Conservation (phyloP, 2,797 vertebrate genomes). For the Mallotus villosus region DNA sequence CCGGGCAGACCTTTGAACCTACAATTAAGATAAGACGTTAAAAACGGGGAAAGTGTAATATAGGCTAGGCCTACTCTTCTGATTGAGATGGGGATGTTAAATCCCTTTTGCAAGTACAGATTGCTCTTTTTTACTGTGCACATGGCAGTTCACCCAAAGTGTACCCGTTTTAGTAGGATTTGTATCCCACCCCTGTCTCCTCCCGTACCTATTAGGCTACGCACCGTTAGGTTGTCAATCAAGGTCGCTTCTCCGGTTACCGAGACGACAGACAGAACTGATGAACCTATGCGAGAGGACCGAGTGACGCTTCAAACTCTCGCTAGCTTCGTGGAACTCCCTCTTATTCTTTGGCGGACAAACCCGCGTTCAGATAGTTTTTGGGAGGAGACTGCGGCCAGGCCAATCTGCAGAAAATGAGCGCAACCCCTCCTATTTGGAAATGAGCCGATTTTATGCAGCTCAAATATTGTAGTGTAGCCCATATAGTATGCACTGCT, state of each 20-base stretch:
- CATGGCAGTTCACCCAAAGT: conserved; percentile 17
- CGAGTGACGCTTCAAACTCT: conserved; percentile 4
- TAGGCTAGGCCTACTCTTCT: too few relatives aligned
- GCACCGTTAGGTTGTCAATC: conserved; percentile 48
- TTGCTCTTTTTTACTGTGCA: background rate
- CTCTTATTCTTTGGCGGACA: conserved; percentile 15
- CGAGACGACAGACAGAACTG: conserved; percentile 27
- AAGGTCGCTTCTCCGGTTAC: conserved; percentile 54
- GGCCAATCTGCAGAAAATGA: conserved; percentile 13
- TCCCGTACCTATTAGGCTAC: conserved; percentile 38
- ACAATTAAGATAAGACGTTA: conserved; percentile 19
- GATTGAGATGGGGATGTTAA: background rate
- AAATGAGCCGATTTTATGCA: background rate
- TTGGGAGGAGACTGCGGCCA: conserved; percentile 47
- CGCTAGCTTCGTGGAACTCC: background rate
- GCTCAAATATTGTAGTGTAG: background rate
- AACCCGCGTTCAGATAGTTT: background rate
- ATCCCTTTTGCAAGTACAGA: background rate
- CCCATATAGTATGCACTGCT: background rate
- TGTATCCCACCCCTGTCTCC: conserved; percentile 38
- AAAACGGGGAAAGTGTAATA: conserved; percentile 9
- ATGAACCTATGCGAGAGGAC: background rate
- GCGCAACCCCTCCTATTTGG: conserved; percentile 38
- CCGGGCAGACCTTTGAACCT: conserved; percentile 60
- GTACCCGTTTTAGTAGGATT: conserved; percentile 40